phyloP scores from a whole-genome alignment of 2,797 vertebrate species.

The Rhabdophis nuchalis region DNA sequence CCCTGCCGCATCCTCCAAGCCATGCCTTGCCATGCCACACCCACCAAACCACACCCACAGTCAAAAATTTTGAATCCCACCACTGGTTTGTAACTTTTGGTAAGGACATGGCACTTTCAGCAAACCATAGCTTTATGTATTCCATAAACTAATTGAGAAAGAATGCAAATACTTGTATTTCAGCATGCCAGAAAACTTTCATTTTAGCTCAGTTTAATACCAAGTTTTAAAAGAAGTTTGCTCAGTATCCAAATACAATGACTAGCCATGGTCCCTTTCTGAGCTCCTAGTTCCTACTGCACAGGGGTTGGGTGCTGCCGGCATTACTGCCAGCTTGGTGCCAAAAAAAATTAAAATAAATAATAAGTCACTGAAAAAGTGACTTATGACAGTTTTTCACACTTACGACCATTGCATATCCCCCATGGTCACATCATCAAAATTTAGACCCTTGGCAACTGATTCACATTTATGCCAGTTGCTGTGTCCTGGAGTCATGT shows the following conservation, averaged over 20 bases:
- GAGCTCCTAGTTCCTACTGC: neutral
- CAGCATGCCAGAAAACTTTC: neutral
- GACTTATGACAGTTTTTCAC: neutral
- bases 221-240: neutral
- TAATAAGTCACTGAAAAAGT: neutral
- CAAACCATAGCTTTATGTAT: neutral
- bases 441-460: neutral
- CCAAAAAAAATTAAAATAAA: too few relatives aligned
- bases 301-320: too few relatives aligned
- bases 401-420: neutral
- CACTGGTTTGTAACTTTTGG: neutral
- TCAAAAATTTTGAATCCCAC: too few relatives aligned
- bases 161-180: neutral
- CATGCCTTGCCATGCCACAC: too few relatives aligned
- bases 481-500: neutral
- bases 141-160: neutral
- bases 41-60: too few relatives aligned
- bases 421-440: neutral
- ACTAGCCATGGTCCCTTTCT: neutral
- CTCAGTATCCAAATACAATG: neutral
- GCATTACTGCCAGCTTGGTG: too few relatives aligned
- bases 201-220: neutral
- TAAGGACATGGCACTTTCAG: neutral
- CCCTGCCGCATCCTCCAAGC: too few relatives aligned
- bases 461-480: neutral